A percentile compares a stretch with the other conserved stretches of the same genome.
Conservation (phyloP, 2,113 vertebrate species). For the Pithys albifrons region DNA sequence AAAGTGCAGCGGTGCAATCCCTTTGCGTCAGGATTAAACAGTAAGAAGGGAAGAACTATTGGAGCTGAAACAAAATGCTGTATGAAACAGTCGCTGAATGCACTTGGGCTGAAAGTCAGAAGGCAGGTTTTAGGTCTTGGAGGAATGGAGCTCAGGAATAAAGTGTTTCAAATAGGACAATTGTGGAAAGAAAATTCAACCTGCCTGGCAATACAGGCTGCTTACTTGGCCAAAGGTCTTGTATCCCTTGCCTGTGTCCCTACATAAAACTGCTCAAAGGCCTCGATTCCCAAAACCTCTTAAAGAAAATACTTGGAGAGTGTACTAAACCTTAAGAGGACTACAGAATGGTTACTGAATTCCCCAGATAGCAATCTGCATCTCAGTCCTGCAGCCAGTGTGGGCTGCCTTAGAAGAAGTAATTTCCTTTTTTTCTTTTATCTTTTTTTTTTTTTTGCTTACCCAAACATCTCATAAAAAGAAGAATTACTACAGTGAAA, state of each 20-base stretch:
- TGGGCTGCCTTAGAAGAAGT: neutral
- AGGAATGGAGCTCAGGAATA: neutral
- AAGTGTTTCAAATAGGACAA: neutral
- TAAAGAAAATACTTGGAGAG: neutral
- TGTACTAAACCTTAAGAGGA: neutral
- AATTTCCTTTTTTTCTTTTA: neutral
- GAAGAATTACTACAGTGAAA: slow-evolving; percentile 45
- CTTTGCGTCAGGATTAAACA: neutral
- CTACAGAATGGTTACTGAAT: neutral
- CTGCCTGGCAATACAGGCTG: rapidly evolving
- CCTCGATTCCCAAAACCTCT: neutral
- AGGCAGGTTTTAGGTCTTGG: neutral
- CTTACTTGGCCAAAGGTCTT: neutral
- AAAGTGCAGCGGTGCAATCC: neutral
- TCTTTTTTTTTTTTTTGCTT: neutral
- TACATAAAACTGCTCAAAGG: neutral
- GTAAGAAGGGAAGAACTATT: neutral
- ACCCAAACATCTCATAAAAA: slow-evolving; percentile 36
- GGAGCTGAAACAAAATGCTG: neutral
- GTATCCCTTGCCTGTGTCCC: neutral
- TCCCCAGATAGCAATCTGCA: neutral
- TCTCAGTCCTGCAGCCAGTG: neutral
- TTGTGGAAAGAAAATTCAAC: neutral
- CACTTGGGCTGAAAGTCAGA: neutral
- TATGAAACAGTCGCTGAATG: rapidly evolving